Evolutionary conservation across 1,140 invertebrate genomes (phyloP), one percentile per base, ranked within the genome.

Genomic region (Aphidius gifuensis): DNA sequence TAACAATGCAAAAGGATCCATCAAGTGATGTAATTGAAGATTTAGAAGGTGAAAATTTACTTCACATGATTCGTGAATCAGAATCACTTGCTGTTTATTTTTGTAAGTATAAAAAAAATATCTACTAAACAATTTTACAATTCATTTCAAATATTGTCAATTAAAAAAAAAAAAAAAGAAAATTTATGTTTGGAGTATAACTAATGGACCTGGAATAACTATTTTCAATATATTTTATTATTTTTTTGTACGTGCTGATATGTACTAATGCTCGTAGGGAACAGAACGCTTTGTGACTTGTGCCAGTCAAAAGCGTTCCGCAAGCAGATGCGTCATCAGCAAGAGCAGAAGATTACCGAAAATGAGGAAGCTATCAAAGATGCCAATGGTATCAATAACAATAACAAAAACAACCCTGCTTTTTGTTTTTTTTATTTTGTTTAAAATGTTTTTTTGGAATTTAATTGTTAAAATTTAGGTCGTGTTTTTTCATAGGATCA

Each of bases 21-120:
- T 88, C 91, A 47, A 91, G 91, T 56, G 93, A 95, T 74, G 86
- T 93, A 49, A 97, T 97, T 68, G 93, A 96, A 82, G 91, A 90
- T 68, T 80, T 94, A 9, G 92, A 94, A 77, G 92, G 92, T 51
- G 88, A 91, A 72, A 88, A 90, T 66, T 80, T 97, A n/a, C 75
- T 90, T 32, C 84, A 89, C 61, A 74, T 94, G 21, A 92, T 96
- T 64, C 85, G 92, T 68, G 87, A 92, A 67, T 90, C 91, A 44
- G 87, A 91, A 70, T 91, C 92, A 39, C 79, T 96, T 60, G 92
- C 92, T 21, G 89, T 97, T 7, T 96, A 94, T 76, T 96, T 97
- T 76, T 96, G 93, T 95, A 87, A 94, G 91, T 87, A 69, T 50
- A 63, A 11, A 58, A 65, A 68, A 55, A 48, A 11, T 62, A 43